A percentile compares a stretch with the other conserved stretches of the same genome.
phyloP scores from a whole-genome alignment of 2,888 invertebrate genomes.

The Cataglyphis altisquamis region DNA sequence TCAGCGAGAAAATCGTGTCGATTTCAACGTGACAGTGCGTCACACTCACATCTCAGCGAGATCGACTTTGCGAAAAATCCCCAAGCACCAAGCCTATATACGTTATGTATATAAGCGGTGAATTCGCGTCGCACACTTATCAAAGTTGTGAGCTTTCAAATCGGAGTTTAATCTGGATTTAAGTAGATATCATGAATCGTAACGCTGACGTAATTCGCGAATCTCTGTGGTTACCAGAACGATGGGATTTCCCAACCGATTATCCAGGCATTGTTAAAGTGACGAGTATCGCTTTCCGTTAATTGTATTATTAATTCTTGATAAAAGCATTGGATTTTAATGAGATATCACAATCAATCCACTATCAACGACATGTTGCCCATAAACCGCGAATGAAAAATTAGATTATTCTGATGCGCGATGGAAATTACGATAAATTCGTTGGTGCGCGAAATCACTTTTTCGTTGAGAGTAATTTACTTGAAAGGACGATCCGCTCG shows the following conservation, averaged over 20 bases:
- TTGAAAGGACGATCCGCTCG: not conserved
- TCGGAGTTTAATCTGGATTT: constrained; percentile 58
- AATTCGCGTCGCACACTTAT: constrained; percentile 28
- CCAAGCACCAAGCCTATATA: constrained; percentile 24
- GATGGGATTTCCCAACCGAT: constrained; percentile 10
- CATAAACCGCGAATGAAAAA: not conserved
- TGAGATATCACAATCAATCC: not conserved
- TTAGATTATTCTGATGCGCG: constrained; percentile 4
- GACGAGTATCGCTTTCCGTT: not conserved
- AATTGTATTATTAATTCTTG: not conserved
- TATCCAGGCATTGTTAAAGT: not conserved
- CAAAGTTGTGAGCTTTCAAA: constrained; percentile 30
- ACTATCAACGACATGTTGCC: not conserved
- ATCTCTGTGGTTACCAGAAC: not conserved
- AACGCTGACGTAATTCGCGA: constrained; percentile 60
- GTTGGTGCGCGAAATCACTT: constrained; percentile 27
- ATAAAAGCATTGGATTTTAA: not conserved
- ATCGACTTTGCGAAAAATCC: constrained; percentile 22
- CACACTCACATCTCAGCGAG: not conserved
- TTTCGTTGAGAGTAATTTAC: not conserved
- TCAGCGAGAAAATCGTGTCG: constrained; percentile 14
- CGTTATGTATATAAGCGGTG: not conserved
- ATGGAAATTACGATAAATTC: not conserved
- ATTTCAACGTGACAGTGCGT: constrained; percentile 3
- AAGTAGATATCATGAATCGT: constrained; percentile 54